Conservation (phyloP, 2,113 vertebrate genomes). For the Gymnogyps californianus region DNA sequence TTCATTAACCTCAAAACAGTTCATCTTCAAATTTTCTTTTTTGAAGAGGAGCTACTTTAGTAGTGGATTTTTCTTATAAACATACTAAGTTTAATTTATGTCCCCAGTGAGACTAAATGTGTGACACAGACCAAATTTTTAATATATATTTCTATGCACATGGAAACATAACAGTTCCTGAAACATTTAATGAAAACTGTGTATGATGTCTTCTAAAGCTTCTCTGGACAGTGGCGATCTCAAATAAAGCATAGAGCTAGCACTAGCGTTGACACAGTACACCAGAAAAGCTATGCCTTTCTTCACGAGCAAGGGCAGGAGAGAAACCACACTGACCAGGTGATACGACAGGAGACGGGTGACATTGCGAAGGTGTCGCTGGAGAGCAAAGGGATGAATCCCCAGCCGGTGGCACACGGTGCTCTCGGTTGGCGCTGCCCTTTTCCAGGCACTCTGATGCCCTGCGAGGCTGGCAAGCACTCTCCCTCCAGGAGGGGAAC, state of each 20-base stretch:
- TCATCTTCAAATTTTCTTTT: not conserved
- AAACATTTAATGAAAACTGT: not conserved
- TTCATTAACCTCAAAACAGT: not conserved
- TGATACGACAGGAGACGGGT: not conserved
- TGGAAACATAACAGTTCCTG: not conserved
- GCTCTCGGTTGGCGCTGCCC: not conserved
- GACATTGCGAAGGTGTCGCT: fast-evolving
- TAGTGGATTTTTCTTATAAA: not conserved
- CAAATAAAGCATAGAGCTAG: not conserved
- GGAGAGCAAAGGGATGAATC: not conserved
- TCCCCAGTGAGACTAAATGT: not conserved
- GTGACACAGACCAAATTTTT: not conserved
- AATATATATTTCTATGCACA: not conserved
- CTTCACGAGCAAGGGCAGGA: not conserved
- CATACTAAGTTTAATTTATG: not conserved
- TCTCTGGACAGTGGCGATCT: not conserved
- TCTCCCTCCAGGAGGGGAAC: conserved; percentile 49
- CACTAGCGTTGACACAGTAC: fast-evolving
- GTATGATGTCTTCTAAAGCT: not conserved
- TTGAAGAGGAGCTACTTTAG: not conserved
- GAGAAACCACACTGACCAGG: not conserved
- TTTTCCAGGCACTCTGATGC: conserved; percentile 29
- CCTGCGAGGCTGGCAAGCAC: conserved; percentile 22
- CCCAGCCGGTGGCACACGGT: fast-evolving
- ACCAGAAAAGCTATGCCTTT: not conserved